Evolutionary conservation across 1,140 invertebrate species (phyloP).

Genomic region (Diorhabda carinulata): DNA sequence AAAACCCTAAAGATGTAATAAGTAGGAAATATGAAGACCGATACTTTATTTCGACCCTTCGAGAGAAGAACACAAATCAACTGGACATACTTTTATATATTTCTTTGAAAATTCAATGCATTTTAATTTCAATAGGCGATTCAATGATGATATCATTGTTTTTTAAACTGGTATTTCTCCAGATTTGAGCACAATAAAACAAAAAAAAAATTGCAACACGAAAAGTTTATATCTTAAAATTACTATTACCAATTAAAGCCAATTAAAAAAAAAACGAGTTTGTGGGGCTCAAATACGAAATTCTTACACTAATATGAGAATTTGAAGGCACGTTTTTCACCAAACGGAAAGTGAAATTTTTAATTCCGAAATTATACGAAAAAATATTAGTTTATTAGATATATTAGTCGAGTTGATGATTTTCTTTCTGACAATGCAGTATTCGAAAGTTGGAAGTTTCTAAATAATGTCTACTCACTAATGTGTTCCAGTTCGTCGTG

Average conservation of each 20-base stretch:
- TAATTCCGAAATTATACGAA: neutral
- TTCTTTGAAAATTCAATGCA: neutral
- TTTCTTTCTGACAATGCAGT: constrained; percentile 9
- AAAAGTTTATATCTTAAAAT: too few species aligned
- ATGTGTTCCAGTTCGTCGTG: constrained; percentile 18
- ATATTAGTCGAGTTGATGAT: constrained; percentile 3
- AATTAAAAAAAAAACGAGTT: too few species aligned
- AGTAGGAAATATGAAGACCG: constrained; percentile 24
- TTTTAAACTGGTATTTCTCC: too few species aligned
- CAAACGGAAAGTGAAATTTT: neutral
- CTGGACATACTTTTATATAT: neutral
- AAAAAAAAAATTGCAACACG: too few species aligned
- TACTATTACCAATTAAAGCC: too few species aligned
- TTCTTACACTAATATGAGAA: too few species aligned
- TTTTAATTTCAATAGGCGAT: too few species aligned
- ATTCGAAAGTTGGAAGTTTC: constrained; percentile 20
- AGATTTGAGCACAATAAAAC: too few species aligned
- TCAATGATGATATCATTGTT: too few species aligned
- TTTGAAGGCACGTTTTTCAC: too few species aligned
- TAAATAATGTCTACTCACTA: constrained; percentile 18
- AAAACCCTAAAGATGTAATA: constrained; percentile 23
- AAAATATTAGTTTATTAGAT: neutral
- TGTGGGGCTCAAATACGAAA: too few species aligned
- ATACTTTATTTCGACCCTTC: constrained; percentile 14
- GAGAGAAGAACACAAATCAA: neutral